These are phyloP conservation scores for Pagetopsis macropterus DNA, from an alignment of 2,797 vertebrate genomes.

Conservation along the genomic window DNA sequence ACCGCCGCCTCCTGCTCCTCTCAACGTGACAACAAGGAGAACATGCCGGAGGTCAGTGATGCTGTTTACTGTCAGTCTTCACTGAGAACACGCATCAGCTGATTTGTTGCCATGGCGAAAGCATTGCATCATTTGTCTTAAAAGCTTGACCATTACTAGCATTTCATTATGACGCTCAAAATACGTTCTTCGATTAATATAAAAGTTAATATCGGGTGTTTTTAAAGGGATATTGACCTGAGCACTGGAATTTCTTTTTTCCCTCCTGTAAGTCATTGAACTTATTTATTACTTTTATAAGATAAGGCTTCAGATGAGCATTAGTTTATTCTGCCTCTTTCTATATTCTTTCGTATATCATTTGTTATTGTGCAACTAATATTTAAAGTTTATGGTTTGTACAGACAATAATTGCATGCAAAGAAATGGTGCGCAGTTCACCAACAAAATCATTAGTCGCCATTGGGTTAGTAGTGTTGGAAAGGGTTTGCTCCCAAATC, in stretches of 20 bases:
- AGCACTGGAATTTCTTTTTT: not conserved
- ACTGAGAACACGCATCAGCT: not conserved
- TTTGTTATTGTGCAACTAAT: too few relatives aligned
- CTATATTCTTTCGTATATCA: too few relatives aligned
- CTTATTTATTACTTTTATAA: too few relatives aligned
- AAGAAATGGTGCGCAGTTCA: not conserved
- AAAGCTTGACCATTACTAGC: not conserved
- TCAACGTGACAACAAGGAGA: slow-evolving; percentile 87
- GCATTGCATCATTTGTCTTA: slow-evolving; percentile 34
- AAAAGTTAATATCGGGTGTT: not conserved
- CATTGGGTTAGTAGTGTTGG: too few relatives aligned
- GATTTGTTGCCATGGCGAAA: slow-evolving; percentile 30
- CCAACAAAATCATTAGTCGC: not conserved
- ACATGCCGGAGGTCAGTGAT: slow-evolving; percentile 81
- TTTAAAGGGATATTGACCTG: not conserved
- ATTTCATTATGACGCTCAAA: not conserved
- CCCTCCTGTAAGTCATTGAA: too few relatives aligned
- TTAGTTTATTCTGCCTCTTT: too few relatives aligned
- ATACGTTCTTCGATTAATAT: not conserved
- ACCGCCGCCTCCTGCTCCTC: not conserved
- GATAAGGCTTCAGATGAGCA: too few relatives aligned
- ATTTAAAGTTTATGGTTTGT: not conserved
- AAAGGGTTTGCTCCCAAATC: not conserved
- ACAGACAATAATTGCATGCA: not conserved
- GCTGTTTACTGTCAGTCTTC: too few relatives aligned